Conservation (phyloP, 2,113 vertebrate species). For the Melospiza melodia region DNA sequence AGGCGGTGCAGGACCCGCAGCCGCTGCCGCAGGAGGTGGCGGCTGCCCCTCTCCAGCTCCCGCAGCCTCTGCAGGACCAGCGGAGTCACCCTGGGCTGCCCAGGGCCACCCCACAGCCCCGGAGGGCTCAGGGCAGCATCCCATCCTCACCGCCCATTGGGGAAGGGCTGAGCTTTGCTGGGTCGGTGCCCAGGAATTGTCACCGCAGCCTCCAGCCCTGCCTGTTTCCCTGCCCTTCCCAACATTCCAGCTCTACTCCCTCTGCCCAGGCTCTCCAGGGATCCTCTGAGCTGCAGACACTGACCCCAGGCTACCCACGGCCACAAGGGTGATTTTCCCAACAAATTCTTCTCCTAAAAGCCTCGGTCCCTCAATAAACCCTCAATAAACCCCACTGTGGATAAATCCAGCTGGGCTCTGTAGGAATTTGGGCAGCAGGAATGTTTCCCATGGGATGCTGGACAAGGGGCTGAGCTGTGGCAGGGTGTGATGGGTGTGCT, state of each 20-base stretch:
- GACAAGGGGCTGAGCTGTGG: not conserved
- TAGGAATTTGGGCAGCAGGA: not conserved
- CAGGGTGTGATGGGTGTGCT: not conserved
- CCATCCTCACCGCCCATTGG: fast-evolving
- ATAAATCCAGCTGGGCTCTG: not conserved
- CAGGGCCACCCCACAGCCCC: fast-evolving
- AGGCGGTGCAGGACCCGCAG: slow-evolving; percentile 46
- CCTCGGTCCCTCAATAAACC: not conserved
- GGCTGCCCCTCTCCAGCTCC: slow-evolving; percentile 59
- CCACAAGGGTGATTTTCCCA: not conserved
- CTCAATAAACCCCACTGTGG: not conserved
- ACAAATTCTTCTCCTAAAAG: not conserved
- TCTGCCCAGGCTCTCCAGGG: not conserved
- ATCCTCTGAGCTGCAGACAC: not conserved
- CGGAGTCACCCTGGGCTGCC: not conserved
- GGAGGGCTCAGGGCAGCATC: not conserved
- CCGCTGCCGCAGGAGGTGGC: slow-evolving; percentile 61
- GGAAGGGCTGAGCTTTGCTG: not conserved
- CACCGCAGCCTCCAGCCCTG: not conserved
- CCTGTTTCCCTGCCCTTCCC: not conserved
- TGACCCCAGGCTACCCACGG: not conserved
- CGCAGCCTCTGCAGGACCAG: slow-evolving; percentile 56
- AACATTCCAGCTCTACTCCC: not conserved
- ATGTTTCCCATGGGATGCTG: not conserved
- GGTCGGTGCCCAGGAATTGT: fast-evolving